phyloP scores from a whole-genome alignment of 2,888 invertebrate species.

The Spilarctia lutea region DNA sequence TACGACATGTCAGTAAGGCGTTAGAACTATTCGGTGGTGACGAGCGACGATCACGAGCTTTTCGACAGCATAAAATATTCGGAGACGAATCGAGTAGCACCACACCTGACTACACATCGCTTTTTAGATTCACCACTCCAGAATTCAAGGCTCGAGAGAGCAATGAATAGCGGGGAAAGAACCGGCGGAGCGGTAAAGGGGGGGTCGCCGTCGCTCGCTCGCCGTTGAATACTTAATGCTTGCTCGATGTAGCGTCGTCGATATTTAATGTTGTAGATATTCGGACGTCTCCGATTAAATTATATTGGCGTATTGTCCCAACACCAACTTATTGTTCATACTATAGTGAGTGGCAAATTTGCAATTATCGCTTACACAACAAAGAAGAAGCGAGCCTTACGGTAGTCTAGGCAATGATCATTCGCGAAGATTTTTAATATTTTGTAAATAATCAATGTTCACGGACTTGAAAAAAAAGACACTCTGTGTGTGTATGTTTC shows the following conservation, averaged over 20 bases:
- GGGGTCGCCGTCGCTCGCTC: slow-evolving; percentile 40
- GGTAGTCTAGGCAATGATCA: no score
- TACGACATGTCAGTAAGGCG: slow-evolving; percentile 40
- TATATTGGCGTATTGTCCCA: slow-evolving; percentile 44
- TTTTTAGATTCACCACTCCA: slow-evolving; percentile 52
- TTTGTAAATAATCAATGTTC: no score
- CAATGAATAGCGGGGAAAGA: slow-evolving; percentile 51
- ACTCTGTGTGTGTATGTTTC: no score
- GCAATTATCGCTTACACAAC: slow-evolving; percentile 24
- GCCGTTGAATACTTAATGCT: slow-evolving; percentile 57
- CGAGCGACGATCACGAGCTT: slow-evolving; percentile 35
- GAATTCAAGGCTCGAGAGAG: slow-evolving; percentile 57
- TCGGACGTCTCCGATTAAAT: slow-evolving; percentile 48
- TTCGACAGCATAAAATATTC: slow-evolving; percentile 43
- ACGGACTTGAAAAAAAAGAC: no score
- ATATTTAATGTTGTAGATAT: slow-evolving; percentile 55
- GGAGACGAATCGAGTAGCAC: slow-evolving; percentile 35
- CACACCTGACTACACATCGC: slow-evolving; percentile 56
- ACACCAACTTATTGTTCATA: slow-evolving; percentile 39
- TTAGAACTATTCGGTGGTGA: slow-evolving; percentile 36
- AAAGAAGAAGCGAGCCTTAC: neutral
- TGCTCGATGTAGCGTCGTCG: slow-evolving; percentile 52
- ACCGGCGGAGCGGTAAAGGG: slow-evolving; percentile 9
- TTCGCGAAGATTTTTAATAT: no score
- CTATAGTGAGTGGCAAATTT: slow-evolving; percentile 33